Conservation (phyloP, 23 tunicate species). For the Diplosoma virens region DNA sequence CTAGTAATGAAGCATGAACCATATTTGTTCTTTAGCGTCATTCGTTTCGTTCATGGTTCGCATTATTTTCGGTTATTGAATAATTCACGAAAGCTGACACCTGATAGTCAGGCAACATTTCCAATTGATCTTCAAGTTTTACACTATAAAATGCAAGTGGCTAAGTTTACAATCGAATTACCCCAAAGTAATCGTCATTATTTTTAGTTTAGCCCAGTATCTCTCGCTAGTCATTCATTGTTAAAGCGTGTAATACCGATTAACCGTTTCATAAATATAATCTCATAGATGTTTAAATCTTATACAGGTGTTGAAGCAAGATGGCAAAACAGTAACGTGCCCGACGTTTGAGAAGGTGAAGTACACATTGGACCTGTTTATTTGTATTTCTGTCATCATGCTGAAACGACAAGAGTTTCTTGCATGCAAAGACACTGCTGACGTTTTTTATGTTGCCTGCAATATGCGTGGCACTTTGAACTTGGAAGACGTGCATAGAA, state of each 20-base stretch:
- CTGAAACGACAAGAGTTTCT: slow-evolving; percentile 59
- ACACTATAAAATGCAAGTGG: no score
- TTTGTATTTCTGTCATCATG: slow-evolving; percentile 65
- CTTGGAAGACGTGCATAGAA: slow-evolving; percentile 36
- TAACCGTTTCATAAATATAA: no score
- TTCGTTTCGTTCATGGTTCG: not conserved
- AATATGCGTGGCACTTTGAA: slow-evolving; percentile 41
- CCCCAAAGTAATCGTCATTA: no score
- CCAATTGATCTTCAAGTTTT: no score
- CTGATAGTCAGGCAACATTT: no score
- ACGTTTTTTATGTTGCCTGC: slow-evolving; percentile 51
- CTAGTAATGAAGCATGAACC: no score
- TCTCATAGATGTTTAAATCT: no score
- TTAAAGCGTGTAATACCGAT: no score
- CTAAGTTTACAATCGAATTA: no score
- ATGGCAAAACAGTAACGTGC: slow-evolving; percentile 8
- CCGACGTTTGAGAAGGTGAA: slow-evolving; percentile 9
- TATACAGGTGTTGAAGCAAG: slow-evolving; percentile 17
- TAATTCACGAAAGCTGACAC: no score
- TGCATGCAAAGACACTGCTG: slow-evolving; percentile 54
- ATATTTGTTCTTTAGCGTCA: not conserved
- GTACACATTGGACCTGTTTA: slow-evolving; percentile 58
- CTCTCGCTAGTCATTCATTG: no score
- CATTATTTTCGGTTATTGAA: not conserved
- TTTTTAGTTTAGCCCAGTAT: no score